Conservation (phyloP, 1,140 invertebrate species). For the Phocides pigmalion region DNA sequence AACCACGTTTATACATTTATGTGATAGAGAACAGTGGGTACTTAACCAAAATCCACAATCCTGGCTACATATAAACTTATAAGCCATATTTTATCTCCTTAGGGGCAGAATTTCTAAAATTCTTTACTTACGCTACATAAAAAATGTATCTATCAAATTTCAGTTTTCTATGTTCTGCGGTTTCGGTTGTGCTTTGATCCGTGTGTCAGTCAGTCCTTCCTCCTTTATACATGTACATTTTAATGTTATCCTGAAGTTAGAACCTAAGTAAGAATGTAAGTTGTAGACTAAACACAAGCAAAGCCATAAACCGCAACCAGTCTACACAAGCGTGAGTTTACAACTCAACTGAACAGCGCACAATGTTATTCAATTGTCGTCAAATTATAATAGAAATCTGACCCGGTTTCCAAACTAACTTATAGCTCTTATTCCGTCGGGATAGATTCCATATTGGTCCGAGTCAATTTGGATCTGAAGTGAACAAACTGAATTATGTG, state of each 20-base stretch:
- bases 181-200: too few species aligned
- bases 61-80: too few species aligned
- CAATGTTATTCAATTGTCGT: conserved; percentile 54
- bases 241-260: too few species aligned
- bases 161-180: too few species aligned
- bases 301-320: not conserved
- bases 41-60: too few species aligned
- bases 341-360: conserved; percentile 18
- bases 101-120: too few species aligned
- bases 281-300: not conserved
- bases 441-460: conserved; percentile 40
- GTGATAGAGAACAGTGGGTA: not conserved
- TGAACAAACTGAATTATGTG: conserved; percentile 43
- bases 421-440: conserved; percentile 11
- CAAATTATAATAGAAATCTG: conserved; percentile 50
- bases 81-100: too few species aligned
- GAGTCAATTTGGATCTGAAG: conserved; percentile 32
- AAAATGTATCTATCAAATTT: too few species aligned
- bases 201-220: too few species aligned
- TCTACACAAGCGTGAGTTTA: not conserved
- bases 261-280: too few species aligned
- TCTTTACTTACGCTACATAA: too few species aligned
- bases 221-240: too few species aligned
- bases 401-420: conserved; percentile 35
- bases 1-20: not conserved